Conservation (phyloP, 2,797 vertebrate genomes). For the Cichlasoma orientale region DNA sequence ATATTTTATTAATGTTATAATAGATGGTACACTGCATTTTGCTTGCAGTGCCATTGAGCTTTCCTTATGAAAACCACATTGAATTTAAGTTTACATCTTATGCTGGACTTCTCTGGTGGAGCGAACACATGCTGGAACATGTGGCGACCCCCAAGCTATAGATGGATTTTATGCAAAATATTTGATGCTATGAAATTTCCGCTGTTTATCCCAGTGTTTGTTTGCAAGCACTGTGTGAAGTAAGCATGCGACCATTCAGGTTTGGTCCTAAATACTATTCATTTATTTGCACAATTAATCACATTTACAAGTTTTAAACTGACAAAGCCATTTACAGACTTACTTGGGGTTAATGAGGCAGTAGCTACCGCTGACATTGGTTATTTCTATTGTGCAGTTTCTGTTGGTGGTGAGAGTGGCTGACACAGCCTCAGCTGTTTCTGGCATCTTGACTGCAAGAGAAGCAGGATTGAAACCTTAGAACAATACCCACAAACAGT, state of each 20-base stretch:
- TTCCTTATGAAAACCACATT: neutral
- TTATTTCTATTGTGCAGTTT: slow-evolving; percentile 78
- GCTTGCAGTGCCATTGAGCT: neutral
- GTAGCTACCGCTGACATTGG: slow-evolving; percentile 62
- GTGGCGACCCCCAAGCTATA: neutral
- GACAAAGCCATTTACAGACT: slow-evolving; percentile 26
- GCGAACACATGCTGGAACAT: neutral
- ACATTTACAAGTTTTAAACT: neutral
- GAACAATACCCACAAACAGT: neutral
- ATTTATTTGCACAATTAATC: neutral
- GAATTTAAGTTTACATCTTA: neutral
- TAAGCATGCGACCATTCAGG: neutral
- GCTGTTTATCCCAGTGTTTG: neutral
- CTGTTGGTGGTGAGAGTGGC: slow-evolving; percentile 76
- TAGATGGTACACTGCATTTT: neutral
- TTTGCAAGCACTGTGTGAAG: neutral
- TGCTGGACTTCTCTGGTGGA: neutral
- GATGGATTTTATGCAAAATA: neutral
- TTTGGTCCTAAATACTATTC: neutral
- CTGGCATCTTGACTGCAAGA: slow-evolving; percentile 69
- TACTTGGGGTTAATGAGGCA: slow-evolving; percentile 81
- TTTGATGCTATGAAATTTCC: neutral
- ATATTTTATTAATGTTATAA: slow-evolving; percentile 10
- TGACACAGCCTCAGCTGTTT: slow-evolving; percentile 76
- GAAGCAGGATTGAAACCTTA: slow-evolving; percentile 18